Evolutionary conservation across 2,797 vertebrate genomes (phyloP).

Genomic region (Paratrypauchen microcephalus): DNA sequence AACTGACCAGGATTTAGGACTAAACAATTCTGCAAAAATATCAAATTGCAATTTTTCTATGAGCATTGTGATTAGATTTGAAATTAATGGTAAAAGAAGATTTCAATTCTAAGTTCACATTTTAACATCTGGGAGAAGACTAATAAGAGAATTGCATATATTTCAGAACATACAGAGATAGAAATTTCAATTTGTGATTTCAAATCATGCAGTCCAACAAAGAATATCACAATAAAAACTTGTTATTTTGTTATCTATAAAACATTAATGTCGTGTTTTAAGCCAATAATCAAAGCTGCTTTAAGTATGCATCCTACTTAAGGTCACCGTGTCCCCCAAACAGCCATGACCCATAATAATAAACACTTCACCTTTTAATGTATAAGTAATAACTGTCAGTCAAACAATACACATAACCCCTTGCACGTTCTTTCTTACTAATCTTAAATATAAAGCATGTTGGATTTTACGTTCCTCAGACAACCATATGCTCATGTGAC

Average conservation of each 20-base stretch:
- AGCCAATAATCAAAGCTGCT: too few species aligned
- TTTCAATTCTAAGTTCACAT: background rate
- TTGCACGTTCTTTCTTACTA: constrained; percentile 25
- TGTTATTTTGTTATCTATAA: too few species aligned
- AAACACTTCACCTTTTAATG: background rate
- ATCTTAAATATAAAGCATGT: constrained; percentile 56
- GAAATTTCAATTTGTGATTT: background rate
- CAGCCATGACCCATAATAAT: background rate
- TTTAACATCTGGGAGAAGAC: background rate
- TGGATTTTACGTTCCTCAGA: constrained; percentile 10
- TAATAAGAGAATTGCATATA: too few species aligned
- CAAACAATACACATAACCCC: background rate
- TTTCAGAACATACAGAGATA: background rate
- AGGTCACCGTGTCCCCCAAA: too few species aligned
- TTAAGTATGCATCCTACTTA: too few species aligned
- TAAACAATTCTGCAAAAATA: background rate
- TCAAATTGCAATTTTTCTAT: background rate
- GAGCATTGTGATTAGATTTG: background rate
- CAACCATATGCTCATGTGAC: constrained; percentile 14
- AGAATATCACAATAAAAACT: too few species aligned
- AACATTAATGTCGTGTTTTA: too few species aligned
- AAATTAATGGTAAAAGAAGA: background rate
- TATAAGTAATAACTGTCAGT: too few species aligned
- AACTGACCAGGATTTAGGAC: background rate
- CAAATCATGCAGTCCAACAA: background rate